Evolutionary conservation across 2,113 vertebrate species (phyloP), one percentile per base, ranked within the genome.

Genomic region (Prionailurus bengalensis): DNA sequence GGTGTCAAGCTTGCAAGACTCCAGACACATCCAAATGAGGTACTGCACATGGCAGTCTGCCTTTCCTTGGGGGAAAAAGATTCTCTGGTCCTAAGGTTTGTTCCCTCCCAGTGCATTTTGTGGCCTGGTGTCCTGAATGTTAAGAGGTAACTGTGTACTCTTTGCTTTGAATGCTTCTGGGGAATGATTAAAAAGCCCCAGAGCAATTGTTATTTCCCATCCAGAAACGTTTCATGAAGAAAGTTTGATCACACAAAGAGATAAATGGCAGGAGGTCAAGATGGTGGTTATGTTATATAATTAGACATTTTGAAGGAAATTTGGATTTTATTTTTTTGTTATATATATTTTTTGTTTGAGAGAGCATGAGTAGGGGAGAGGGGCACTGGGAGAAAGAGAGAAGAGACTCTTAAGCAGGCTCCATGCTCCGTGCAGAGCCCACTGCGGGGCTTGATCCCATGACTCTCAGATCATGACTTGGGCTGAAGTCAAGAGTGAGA

Each of bases 271-370:
- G 42, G 61, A 82, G 58, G 31, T 71, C 53, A 85, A 14, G 39
- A 74, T 82, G 36, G 36, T 70, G 33, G 25, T 91, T n/a, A 31
- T 94, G 29, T 23, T 83, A 10, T 27, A 21, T 68, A 4, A 74
- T 68, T 61, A 85, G 33, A 89, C 15, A 74, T 74, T 89, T 93
- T 48, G 65, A 93, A 83, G 27, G 55, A 53, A 92, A 73, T 74
- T 86, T 87, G 33, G 78, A 87, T 23, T 61, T 61, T 82, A 87
- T 23, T 61, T 61, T 58, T 25, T 61, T 25, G 21, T 61, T 9
- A 61, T 9, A 21, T 23, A 45, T 45, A 9, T 23, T 61, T 23
- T 61, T 61, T 61, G 8, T 61, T 61, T 61, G 25, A 61, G 7
- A 61, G 7, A 61, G 58, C 8, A 2, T 61, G 58, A 61, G 58